A percentile compares a stretch with the other conserved stretches of the same genome.
These are phyloP conservation scores for Drosophila hydei DNA, from an alignment of 1,140 invertebrate species.

Conservation along the genomic window DNA sequence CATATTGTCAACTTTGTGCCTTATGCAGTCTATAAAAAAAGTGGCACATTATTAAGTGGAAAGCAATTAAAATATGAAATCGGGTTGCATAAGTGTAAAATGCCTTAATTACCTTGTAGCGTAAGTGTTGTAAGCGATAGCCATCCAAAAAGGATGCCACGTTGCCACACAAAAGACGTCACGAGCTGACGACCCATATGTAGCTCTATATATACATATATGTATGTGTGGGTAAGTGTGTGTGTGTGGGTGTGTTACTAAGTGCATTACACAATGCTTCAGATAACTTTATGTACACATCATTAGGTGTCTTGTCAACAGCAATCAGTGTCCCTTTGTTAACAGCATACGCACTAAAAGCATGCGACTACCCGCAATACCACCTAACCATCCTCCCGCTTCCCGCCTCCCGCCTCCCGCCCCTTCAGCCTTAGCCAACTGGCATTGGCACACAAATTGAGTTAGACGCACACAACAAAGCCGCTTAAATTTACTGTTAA, in stretches of 20 bases:
- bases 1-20: not conserved
- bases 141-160: not conserved
- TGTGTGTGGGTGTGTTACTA: slow-evolving; percentile 16
- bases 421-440: not conserved
- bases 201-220: not conserved
- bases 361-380: slow-evolving; percentile 29
- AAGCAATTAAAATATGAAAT: slow-evolving; percentile 59
- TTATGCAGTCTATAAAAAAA: not conserved
- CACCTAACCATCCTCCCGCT: not conserved
- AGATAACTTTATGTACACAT: slow-evolving; percentile 57
- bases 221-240: not conserved
- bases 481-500: slow-evolving; percentile 77
- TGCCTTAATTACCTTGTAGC: slow-evolving; percentile 38
- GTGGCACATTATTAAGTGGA: slow-evolving; percentile 15
- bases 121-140: slow-evolving; percentile 49
- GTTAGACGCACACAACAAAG: slow-evolving; percentile 64
- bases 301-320: slow-evolving; percentile 63
- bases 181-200: slow-evolving; percentile 4
- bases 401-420: not conserved
- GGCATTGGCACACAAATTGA: slow-evolving; percentile 56
- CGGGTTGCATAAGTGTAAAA: slow-evolving; percentile 11
- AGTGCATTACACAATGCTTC: slow-evolving; percentile 45
- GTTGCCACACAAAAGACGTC: slow-evolving; percentile 9
- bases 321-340: slow-evolving; percentile 72
- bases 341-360: slow-evolving; percentile 46